phyloP scores from a whole-genome alignment of 1,140 invertebrate species.

The Lutraria rhynchaena region DNA sequence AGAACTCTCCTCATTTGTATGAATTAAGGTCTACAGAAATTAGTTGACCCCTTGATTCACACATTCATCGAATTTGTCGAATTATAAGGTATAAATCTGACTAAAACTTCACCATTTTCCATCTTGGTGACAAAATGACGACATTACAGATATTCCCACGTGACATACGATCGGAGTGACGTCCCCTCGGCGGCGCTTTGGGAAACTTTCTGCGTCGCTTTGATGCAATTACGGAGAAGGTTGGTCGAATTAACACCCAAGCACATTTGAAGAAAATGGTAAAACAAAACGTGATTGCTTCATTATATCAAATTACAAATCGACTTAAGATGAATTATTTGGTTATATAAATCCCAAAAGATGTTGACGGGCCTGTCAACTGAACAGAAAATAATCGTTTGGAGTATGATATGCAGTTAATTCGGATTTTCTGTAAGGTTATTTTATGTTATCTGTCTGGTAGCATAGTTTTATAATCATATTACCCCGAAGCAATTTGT shows the following conservation, averaged over 20 bases:
- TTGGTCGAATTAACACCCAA: constrained; percentile 28
- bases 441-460: no score
- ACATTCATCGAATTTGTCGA: constrained; percentile 19
- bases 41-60: constrained; percentile 6
- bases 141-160: constrained; percentile 29
- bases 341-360: no score
- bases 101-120: constrained; percentile 33
- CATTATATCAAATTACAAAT: constrained; percentile 25
- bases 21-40: constrained; percentile 3
- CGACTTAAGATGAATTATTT: constrained; percentile 1
- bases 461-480: no score
- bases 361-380: no score
- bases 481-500: no score
- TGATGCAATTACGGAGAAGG: constrained; percentile 20
- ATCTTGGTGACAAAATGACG: constrained; percentile 26
- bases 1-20: constrained; percentile 2
- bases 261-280: constrained; percentile 23
- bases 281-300: constrained; percentile 16
- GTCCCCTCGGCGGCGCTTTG: constrained; percentile 25
- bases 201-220: constrained; percentile 4
- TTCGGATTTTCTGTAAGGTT: no score
- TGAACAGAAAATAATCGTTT: no score
- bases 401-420: no score
- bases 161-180: background rate
- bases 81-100: constrained; percentile 37